phyloP scores from a whole-genome alignment of 1,140 invertebrate species.

The Pissodes strobi region DNA sequence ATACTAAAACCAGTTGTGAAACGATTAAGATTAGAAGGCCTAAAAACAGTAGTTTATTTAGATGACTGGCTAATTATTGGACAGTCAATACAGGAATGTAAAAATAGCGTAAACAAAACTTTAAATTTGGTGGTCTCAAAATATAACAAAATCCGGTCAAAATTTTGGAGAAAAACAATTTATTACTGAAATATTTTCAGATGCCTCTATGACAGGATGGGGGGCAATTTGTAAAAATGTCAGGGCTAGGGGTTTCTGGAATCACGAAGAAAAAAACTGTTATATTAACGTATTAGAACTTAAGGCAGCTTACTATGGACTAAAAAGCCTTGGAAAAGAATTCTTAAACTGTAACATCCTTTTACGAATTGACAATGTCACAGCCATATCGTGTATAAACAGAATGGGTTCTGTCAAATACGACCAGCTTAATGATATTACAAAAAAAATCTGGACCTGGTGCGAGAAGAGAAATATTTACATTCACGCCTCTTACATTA shows the following conservation, averaged over 20 bases:
- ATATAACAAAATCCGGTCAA: slow-evolving; percentile 4
- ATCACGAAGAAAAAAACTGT: slow-evolving; percentile 19
- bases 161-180: neutral
- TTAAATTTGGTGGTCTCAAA: slow-evolving; percentile 44
- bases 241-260: slow-evolving; percentile 39
- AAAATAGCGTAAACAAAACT: slow-evolving; percentile 37
- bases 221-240: slow-evolving; percentile 34
- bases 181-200: slow-evolving; percentile 40
- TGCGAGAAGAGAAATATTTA: slow-evolving; percentile 42
- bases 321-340: slow-evolving; percentile 42
- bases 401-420: too few species aligned
- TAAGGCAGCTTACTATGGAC: slow-evolving; percentile 37
- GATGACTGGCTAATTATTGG: slow-evolving; percentile 45
- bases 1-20: slow-evolving; percentile 32
- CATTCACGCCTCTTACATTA: slow-evolving; percentile 42
- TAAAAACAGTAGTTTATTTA: slow-evolving; percentile 43
- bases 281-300: slow-evolving; percentile 48
- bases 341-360: slow-evolving; percentile 13
- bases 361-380: slow-evolving; percentile 37
- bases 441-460: slow-evolving; percentile 43
- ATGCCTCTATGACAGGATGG: slow-evolving; percentile 47
- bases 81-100: slow-evolving; percentile 40
- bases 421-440: neutral
- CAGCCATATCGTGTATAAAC: too few species aligned
- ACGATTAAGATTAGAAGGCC: slow-evolving; percentile 16